Base-by-base conservation (phyloP, 1,140 invertebrate genomes). In the Druon quercuslanigerum region DNA sequence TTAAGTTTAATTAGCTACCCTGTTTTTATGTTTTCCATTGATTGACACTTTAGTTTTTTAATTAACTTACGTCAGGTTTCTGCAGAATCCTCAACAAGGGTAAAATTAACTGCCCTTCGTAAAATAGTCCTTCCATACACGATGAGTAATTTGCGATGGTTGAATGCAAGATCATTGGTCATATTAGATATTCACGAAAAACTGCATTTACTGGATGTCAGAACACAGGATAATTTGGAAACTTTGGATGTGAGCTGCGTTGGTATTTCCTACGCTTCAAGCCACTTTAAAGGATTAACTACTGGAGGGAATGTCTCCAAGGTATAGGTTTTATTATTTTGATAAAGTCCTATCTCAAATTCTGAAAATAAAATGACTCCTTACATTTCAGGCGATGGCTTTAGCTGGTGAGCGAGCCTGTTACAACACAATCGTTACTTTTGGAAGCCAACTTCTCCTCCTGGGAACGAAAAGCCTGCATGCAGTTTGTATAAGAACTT, bases 201-300 rank as follows among this genome's bases (percentile, higher is more conserved):
- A 76, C 89, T 99, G 73, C 96, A 97, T 90, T 91, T 99, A 25
- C 93, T 98, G 83, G 97, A 98, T 87, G 97, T 98, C 17, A 93
- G 97, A 75, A 95, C 96, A 1, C 96, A 97, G 84, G 94, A 96
- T 85, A 95, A 97, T 88, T 91, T 96, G n/a, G 96, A 97, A 90
- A 93, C 94, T 50, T 90, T 97, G 70, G 96, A 98, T 90, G 92
- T 98, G 79, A 95, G 95, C 51, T 94, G 94, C 82, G 95, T 97
- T 16, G 95, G 96, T 75, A 92, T 99, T 51, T 96, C 98, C 0
- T 99, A 99, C 89, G 95, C 95, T 40, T 97, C 96, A 40, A 97
- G 96, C 83, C 96, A 98, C 91, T 99, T 98, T 86, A 98, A 99
- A 90, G 95, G 95, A 52, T 83, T 95, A 33, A 94, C 94, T 5